These are phyloP conservation scores for Melanaphis sacchari DNA, from an alignment of 1,140 invertebrate species.

Conservation along the genomic window DNA sequence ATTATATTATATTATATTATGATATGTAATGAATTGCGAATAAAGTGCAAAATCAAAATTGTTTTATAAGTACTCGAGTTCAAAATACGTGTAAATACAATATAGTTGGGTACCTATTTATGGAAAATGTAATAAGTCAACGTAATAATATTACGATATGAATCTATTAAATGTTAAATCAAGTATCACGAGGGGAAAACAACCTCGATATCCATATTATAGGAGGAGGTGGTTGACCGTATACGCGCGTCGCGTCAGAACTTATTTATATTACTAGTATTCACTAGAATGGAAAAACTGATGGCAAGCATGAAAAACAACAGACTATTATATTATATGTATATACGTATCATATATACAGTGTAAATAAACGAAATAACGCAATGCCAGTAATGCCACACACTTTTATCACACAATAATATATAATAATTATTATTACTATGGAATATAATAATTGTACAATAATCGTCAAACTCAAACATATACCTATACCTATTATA, in stretches of 20 bases:
- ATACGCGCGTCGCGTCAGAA: slow-evolving; percentile 28
- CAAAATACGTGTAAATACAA: neutral
- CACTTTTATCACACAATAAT: neutral
- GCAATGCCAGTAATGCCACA: neutral
- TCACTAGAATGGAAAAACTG: neutral
- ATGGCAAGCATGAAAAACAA: neutral
- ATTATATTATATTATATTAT: too few species aligned
- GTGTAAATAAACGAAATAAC: neutral
- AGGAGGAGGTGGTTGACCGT: neutral
- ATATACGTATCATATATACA: neutral
- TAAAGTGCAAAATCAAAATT: neutral
- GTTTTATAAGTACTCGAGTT: neutral
- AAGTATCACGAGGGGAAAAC: neutral
- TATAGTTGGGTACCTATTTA: neutral
- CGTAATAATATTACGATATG: neutral
- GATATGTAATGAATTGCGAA: neutral
- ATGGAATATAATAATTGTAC: slow-evolving; percentile 16
- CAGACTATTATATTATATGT: neutral
- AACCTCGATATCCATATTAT: neutral
- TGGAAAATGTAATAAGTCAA: neutral
- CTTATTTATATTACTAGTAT: slow-evolving; percentile 18
- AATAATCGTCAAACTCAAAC: too few species aligned
- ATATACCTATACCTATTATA: neutral
- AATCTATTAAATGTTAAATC: neutral
- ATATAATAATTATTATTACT: slow-evolving; percentile 15